These are phyloP conservation scores for Phoxinus phoxinus DNA, from an alignment of 2,113 vertebrate genomes.

Conservation along the genomic window DNA sequence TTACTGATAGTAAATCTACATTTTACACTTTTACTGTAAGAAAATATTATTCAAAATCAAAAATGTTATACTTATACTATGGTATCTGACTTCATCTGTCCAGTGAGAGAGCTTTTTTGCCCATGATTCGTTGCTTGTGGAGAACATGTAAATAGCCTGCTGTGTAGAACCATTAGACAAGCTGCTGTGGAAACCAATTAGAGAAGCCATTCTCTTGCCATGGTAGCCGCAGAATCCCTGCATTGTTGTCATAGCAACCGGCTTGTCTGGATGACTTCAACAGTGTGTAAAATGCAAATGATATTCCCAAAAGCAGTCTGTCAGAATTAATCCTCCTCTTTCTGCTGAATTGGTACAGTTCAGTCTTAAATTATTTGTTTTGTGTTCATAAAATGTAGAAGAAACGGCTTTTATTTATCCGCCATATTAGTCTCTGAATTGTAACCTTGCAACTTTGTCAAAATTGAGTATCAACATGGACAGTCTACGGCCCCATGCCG, in stretches of 20 bases:
- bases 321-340: constrained; percentile 69
- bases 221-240: constrained; percentile 58
- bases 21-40: background rate
- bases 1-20: background rate
- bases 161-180: constrained; percentile 68
- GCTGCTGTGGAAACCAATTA: constrained; percentile 69
- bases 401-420: background rate
- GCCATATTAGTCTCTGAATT: background rate
- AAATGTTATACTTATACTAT: background rate
- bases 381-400: constrained; percentile 11
- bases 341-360: constrained; percentile 46
- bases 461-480: background rate
- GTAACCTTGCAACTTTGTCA: background rate
- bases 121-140: constrained; percentile 63
- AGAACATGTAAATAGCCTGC: constrained; percentile 73
- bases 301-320: constrained; percentile 75
- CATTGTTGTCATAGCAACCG: constrained; percentile 82
- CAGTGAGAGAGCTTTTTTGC: constrained; percentile 68
- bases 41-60: background rate
- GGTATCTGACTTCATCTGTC: constrained; percentile 50
- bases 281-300: constrained; percentile 79
- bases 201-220: constrained; percentile 55
- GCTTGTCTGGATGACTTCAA: constrained; percentile 73
- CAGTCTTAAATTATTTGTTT: constrained; percentile 42
- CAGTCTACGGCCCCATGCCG: too few relatives aligned